Percentiles rank a stretch among this genome's conserved stretches.
Evolutionary conservation across 2,888 invertebrate species (phyloP).

Genomic region (Lucinisca nassula): DNA sequence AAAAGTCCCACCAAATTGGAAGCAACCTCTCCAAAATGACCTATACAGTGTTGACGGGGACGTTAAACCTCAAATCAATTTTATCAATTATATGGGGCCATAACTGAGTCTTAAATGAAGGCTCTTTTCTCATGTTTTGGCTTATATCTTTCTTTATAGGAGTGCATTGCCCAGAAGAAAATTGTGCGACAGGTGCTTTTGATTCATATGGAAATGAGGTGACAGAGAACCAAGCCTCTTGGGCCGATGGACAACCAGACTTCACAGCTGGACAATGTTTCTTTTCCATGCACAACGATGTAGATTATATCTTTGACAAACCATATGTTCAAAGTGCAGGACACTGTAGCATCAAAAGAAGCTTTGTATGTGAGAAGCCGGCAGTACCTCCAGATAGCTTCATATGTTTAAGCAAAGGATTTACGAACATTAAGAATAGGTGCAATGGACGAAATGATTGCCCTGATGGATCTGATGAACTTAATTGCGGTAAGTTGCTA

Average conservation of each 20-base stretch:
- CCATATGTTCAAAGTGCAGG: slow-evolving; percentile 68
- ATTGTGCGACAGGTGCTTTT: neutral
- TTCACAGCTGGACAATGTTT: slow-evolving; percentile 39
- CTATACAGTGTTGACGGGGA: no score
- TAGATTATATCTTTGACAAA: slow-evolving; percentile 52
- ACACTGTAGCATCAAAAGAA: slow-evolving; percentile 72
- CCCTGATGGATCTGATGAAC: slow-evolving; percentile 71
- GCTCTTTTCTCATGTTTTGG: no score
- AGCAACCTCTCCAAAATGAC: no score
- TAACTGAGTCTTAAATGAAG: no score
- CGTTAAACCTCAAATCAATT: no score
- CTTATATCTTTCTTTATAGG: neutral
- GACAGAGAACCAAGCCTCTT: slow-evolving; percentile 42
- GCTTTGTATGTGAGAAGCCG: slow-evolving; percentile 77
- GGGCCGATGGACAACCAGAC: slow-evolving; percentile 57
- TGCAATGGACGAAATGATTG: slow-evolving; percentile 64
- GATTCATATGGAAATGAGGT: slow-evolving; percentile 16
- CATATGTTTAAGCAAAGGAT: slow-evolving; percentile 50
- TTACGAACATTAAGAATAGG: neutral
- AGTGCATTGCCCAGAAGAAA: neutral
- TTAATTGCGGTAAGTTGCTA: slow-evolving; percentile 74
- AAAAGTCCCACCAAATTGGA: no score
- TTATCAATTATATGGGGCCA: no score
- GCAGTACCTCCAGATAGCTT: slow-evolving; percentile 72
- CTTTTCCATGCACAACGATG: slow-evolving; percentile 9